Evolutionary conservation across 1,140 invertebrate species (phyloP).

Genomic region (Drosophila grimshawi): DNA sequence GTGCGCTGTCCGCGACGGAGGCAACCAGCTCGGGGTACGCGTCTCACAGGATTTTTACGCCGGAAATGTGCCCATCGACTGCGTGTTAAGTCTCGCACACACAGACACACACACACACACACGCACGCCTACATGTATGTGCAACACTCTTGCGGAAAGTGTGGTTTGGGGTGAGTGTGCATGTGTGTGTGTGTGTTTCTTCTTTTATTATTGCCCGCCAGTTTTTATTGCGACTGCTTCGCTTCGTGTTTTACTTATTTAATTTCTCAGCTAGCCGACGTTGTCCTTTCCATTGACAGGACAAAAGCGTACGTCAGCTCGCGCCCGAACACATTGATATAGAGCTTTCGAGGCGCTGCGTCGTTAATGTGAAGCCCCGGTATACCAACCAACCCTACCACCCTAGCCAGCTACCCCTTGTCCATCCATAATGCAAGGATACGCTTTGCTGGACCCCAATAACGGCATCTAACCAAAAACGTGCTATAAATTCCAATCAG

Average conservation of each 20-base stretch:
- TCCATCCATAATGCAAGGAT: conserved; percentile 34
- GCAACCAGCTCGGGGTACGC: conserved; percentile 51
- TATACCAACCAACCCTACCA: background rate
- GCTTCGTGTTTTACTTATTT: conserved; percentile 74
- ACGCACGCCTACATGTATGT: background rate
- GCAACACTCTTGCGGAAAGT: too few relatives aligned
- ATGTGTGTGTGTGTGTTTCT: background rate
- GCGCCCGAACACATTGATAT: conserved; percentile 56
- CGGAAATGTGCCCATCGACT: conserved; percentile 79
- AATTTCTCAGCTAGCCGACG: conserved; percentile 63
- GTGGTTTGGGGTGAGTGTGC: background rate
- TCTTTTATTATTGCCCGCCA: conserved; percentile 58
- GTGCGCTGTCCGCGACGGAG: conserved; percentile 47
- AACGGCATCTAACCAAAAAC: conserved; percentile 49
- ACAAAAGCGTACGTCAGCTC: conserved; percentile 15
- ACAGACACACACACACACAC: conserved; percentile 25
- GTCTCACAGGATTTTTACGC: conserved; percentile 63
- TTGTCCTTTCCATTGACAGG: conserved; percentile 49
- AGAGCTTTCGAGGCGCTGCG: conserved; percentile 23
- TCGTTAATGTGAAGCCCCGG: conserved; percentile 49
- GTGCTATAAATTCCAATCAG: conserved; percentile 77
- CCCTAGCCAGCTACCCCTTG: background rate
- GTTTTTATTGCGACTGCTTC: conserved; percentile 70
- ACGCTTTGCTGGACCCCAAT: conserved; percentile 30
- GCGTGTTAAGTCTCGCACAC: conserved; percentile 74